These are phyloP conservation scores for Erpornis zantholeuca DNA, from an alignment of 2,113 vertebrate genomes.

Conservation along the genomic window DNA sequence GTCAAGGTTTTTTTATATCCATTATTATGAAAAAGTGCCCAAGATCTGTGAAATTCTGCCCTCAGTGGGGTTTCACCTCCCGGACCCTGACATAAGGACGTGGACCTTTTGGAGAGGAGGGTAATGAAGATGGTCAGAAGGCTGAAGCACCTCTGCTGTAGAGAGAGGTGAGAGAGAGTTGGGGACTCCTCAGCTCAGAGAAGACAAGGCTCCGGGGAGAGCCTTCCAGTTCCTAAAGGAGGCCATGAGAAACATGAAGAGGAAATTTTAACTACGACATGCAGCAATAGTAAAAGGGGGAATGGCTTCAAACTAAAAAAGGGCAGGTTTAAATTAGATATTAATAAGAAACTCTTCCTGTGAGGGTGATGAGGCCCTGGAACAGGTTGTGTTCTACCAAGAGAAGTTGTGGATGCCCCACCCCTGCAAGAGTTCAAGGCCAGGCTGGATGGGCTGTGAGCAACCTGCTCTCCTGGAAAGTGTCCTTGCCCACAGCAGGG, in stretches of 20 bases:
- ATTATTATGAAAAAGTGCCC: neutral
- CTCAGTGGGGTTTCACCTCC: neutral
- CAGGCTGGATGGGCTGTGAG: neutral
- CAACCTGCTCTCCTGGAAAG: rapidly evolving
- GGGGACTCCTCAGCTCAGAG: neutral
- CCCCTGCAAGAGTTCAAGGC: neutral
- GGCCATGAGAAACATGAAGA: neutral
- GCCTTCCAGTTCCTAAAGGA: neutral
- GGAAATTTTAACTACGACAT: neutral
- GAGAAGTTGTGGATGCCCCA: neutral
- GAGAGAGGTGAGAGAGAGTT: neutral
- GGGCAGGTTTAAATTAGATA: neutral
- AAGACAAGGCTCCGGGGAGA: neutral
- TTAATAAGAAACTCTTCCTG: neutral
- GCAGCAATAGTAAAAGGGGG: neutral
- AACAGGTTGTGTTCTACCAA: neutral
- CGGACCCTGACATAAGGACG: neutral
- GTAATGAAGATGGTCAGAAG: neutral
- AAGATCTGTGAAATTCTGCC: neutral
- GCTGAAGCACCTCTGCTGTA: neutral
- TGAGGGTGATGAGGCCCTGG: neutral
- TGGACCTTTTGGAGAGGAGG: neutral
- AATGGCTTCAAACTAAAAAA: neutral
- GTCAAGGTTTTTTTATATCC: neutral
- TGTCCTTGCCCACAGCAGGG: neutral